Evolutionary conservation across 2,888 invertebrate genomes (phyloP).

Genomic region (Pristionchus maxplancki): DNA sequence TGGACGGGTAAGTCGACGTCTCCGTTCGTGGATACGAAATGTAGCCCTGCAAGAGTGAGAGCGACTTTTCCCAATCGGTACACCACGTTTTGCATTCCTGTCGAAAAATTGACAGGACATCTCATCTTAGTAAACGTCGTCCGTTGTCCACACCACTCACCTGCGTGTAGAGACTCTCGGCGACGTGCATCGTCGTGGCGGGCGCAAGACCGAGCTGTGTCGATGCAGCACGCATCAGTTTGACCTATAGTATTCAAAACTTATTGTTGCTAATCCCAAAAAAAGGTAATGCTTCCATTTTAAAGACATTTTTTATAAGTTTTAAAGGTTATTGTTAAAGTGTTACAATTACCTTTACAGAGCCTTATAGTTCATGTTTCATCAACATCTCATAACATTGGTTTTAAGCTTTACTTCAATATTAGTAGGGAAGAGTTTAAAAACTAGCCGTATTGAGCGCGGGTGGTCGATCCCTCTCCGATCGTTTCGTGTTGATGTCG

Average conservation of each 20-base stretch:
- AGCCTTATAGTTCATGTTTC: not conserved
- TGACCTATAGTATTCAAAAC: slow-evolving; percentile 46
- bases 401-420: not conserved
- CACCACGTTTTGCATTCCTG: not conserved
- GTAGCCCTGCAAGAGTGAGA: slow-evolving; percentile 56
- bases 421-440: not conserved
- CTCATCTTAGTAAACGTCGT: slow-evolving; percentile 43
- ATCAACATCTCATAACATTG: not conserved
- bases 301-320: too few relatives aligned
- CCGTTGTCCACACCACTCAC: slow-evolving; percentile 58
- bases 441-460: slow-evolving; percentile 93
- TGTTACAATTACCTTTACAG: not conserved
- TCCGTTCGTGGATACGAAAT: slow-evolving; percentile 93
- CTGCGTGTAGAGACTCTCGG: slow-evolving; percentile 91
- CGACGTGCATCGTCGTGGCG: slow-evolving; percentile 81
- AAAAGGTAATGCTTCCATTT: too few relatives aligned
- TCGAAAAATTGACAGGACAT: not conserved
- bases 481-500: slow-evolving; percentile 88
- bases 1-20: slow-evolving; percentile 95
- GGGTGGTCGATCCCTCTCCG: slow-evolving; percentile 88
- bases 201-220: slow-evolving; percentile 66
- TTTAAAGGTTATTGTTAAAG: too few relatives aligned
- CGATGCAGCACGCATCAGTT: slow-evolving; percentile 62
- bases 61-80: not conserved
- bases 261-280: not conserved